A percentile compares a stretch with the other conserved stretches of the same genome.
phyloP scores from a whole-genome alignment of 2,113 vertebrate genomes.

The Cottus gobio region DNA sequence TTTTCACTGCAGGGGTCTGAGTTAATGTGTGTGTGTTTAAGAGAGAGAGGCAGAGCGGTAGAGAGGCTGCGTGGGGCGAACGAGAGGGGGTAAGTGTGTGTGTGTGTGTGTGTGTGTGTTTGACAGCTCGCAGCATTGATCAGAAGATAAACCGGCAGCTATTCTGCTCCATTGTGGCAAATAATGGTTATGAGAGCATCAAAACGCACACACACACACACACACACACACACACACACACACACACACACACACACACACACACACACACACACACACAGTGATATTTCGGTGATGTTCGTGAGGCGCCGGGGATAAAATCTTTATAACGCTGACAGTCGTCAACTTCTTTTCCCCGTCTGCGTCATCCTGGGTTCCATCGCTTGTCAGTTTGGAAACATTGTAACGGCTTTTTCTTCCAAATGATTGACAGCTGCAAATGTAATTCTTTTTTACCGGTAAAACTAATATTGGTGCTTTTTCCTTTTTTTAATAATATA shows the following conservation, averaged over 20 bases:
- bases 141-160: constrained; percentile 91
- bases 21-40: constrained; percentile 33
- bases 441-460: no score
- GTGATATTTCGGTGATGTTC: no score
- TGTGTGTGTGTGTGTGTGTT: background rate
- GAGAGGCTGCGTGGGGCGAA: constrained; percentile 5
- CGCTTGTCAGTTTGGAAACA: no score
- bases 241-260: constrained; percentile 57
- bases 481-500: no score
- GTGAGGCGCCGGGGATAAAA: constrained; percentile 23
- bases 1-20: constrained; percentile 38
- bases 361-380: no score
- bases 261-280: constrained; percentile 29
- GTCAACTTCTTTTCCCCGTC: no score
- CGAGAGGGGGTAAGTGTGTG: constrained; percentile 3
- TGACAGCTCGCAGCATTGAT: constrained; percentile 91
- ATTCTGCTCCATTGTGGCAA: constrained; percentile 91
- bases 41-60: background rate
- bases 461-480: no score
- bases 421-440: constrained; percentile 22
- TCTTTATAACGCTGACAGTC: constrained; percentile 31
- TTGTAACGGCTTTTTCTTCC: background rate
- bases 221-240: constrained; percentile 46
- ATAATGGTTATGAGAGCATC: constrained; percentile 92
- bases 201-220: constrained; percentile 69